phyloP scores from a whole-genome alignment of 2,797 vertebrate species.

The Chromobotia macracanthus region DNA sequence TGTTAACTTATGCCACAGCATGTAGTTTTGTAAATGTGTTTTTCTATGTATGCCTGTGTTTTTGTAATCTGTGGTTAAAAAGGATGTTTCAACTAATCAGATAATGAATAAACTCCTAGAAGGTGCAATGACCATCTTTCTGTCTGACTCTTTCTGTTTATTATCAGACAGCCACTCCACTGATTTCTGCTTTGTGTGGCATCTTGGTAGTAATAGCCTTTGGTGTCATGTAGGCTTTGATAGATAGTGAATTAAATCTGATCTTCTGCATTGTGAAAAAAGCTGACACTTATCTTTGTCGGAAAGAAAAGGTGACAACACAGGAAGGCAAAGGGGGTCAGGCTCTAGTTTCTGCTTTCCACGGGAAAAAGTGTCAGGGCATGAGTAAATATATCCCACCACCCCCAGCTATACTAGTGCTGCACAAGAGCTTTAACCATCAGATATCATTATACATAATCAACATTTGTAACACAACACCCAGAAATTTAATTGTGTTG shows the following conservation, averaged over 20 bases:
- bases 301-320: conserved; percentile 61
- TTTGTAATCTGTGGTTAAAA: conserved; percentile 4
- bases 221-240: conserved; percentile 47
- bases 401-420: not conserved
- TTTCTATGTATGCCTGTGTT: not conserved
- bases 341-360: conserved; percentile 66
- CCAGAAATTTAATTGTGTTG: not conserved
- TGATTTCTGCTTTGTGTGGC: conserved; percentile 6
- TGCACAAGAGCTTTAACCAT: not conserved
- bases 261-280: conserved; percentile 45
- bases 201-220: not conserved
- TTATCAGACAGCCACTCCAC: conserved; percentile 3
- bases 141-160: conserved; percentile 16
- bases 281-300: conserved; percentile 61
- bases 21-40: not conserved
- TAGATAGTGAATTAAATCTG: conserved; percentile 35
- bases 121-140: not conserved
- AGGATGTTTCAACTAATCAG: conserved; percentile 6
- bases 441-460: not conserved
- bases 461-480: not conserved
- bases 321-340: conserved; percentile 74
- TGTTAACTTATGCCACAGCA: not conserved
- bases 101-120: conserved; percentile 21
- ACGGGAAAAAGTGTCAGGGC: conserved; percentile 41
- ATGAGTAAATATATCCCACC: conserved; percentile 10